These are phyloP conservation scores for Bathybates hornii DNA, from an alignment of 2,113 vertebrate species.

Conservation along the genomic window DNA sequence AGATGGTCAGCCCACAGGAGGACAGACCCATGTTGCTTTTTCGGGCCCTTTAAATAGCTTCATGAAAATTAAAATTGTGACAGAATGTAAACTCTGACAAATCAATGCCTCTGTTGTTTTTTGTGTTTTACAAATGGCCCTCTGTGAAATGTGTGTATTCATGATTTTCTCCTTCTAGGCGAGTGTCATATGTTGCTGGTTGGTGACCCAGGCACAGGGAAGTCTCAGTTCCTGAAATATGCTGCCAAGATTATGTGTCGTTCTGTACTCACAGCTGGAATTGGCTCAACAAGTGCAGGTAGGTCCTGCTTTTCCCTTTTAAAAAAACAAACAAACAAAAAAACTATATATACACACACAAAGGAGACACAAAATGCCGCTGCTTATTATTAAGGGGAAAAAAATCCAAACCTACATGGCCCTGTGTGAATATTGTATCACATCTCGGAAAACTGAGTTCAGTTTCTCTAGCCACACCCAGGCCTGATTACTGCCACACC, in stretches of 20 bases:
- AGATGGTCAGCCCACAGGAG: not conserved
- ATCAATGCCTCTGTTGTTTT: not conserved
- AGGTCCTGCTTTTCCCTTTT: not conserved
- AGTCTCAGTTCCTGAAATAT: conserved; percentile 97
- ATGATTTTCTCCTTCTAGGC: conserved; percentile 62
- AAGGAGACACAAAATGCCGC: accelerated
- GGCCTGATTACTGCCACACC: not conserved
- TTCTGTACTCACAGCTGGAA: conserved; percentile 92
- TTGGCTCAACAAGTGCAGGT: conserved; percentile 97
- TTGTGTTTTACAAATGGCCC: not conserved
- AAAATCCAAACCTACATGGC: not conserved
- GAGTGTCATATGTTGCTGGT: conserved; percentile 94
- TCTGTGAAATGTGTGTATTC: not conserved
- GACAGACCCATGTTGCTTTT: not conserved
- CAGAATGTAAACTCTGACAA: not conserved
- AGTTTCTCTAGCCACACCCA: not conserved
- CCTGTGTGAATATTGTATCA: not conserved
- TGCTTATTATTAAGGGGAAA: not conserved
- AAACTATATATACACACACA: not conserved
- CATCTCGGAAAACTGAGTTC: not conserved
- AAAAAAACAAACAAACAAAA: not conserved
- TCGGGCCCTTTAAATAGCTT: not conserved
- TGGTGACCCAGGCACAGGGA: conserved; percentile 94
- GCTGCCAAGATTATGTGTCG: conserved; percentile 92
- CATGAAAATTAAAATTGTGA: not conserved